Evolutionary conservation across 1,140 invertebrate species (phyloP).

Genomic region (Cyclargus thomasi): DNA sequence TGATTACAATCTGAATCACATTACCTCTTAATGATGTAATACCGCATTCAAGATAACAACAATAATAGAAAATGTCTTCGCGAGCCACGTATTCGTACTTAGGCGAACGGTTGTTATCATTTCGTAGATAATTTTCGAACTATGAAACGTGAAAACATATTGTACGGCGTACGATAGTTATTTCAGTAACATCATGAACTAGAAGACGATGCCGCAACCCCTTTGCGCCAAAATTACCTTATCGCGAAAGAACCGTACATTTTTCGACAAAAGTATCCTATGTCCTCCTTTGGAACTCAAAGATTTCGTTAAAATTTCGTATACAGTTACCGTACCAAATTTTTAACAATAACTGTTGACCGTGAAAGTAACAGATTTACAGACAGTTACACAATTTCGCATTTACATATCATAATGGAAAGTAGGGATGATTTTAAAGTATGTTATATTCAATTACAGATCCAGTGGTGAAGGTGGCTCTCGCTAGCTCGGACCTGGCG

Average conservation of each 20-base stretch:
- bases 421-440: too few species aligned
- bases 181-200: constrained; percentile 2
- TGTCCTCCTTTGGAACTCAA: too few species aligned
- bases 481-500: constrained; percentile 86
- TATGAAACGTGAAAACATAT: not conserved
- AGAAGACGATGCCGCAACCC: too few species aligned
- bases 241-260: too few species aligned
- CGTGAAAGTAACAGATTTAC: too few species aligned
- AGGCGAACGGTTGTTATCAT: not conserved
- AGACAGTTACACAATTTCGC: too few species aligned
- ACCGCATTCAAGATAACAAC: not conserved
- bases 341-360: too few species aligned
- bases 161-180: not conserved
- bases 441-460: constrained; percentile 73
- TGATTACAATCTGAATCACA: not conserved
- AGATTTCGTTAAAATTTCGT: too few species aligned
- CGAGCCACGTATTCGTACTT: not conserved
- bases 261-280: too few species aligned
- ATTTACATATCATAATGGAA: too few species aligned
- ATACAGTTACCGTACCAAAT: too few species aligned
- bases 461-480: constrained; percentile 87
- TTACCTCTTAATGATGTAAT: not conserved
- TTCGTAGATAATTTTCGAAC: not conserved
- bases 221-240: too few species aligned
- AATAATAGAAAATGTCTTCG: not conserved